Percentiles rank a stretch among this genome's conserved stretches.
Evolutionary conservation across 1,140 invertebrate genomes (phyloP).

Genomic region (Neomicropteryx cornuta): DNA sequence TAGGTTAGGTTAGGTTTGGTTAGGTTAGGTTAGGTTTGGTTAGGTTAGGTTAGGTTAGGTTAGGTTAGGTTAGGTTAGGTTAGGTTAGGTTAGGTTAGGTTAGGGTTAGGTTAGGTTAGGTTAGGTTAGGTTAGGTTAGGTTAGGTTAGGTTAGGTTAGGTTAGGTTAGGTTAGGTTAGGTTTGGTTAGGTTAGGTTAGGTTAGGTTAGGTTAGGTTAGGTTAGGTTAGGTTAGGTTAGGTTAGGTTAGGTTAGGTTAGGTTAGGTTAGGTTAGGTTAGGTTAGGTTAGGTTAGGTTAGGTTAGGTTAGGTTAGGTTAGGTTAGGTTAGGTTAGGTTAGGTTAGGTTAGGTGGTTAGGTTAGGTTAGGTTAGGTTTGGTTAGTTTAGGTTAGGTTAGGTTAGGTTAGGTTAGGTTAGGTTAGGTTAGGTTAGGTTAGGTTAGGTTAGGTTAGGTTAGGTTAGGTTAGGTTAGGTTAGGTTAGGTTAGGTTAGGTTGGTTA

Average conservation of each 20-base stretch:
- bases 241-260: conserved; percentile 14
- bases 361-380: conserved; percentile 15
- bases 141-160: conserved; percentile 23
- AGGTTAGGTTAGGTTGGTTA: conserved; percentile 22
- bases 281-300: conserved; percentile 14
- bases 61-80: conserved; percentile 17
- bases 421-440: conserved; percentile 18
- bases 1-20: too few relatives aligned
- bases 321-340: conserved; percentile 18
- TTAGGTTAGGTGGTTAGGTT: conserved; percentile 19
- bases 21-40: too few relatives aligned
- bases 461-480: conserved; percentile 21
- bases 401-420: conserved; percentile 18
- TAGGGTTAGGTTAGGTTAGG: conserved; percentile 13
- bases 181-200: conserved; percentile 20
- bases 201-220: conserved; percentile 17
- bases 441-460: conserved; percentile 17
- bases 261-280: conserved; percentile 13
- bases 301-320: conserved; percentile 18
- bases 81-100: conserved; percentile 19
- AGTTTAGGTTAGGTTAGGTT: conserved; percentile 18
- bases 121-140: conserved; percentile 19
- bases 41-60: conserved; percentile 22
- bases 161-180: conserved; percentile 14
- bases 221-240: conserved; percentile 16